Percentiles rank a stretch among this genome's conserved stretches.
phyloP scores from a whole-genome alignment of 2,797 vertebrate genomes.

The Botia almorhae region DNA sequence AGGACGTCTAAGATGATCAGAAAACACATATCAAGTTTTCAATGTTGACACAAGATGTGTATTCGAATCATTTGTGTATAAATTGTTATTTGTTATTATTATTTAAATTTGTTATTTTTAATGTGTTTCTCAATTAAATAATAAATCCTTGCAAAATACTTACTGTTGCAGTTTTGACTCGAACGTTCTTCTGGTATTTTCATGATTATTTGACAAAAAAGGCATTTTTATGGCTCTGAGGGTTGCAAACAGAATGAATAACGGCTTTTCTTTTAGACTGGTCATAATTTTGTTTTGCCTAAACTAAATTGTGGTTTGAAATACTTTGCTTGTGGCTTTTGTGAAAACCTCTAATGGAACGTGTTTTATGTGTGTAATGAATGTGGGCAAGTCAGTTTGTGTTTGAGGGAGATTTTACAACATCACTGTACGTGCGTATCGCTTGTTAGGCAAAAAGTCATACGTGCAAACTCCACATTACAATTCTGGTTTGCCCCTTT shows the following conservation, averaged over 20 bases:
- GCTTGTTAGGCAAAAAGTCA: conserved; percentile 37
- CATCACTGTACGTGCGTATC: conserved; percentile 24
- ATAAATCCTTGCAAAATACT: background rate
- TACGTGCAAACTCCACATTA: conserved; percentile 38
- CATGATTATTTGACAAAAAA: background rate
- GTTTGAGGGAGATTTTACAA: conserved; percentile 46
- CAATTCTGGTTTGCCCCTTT: background rate
- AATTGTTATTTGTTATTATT: no score
- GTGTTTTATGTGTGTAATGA: conserved; percentile 21
- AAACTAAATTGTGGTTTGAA: conserved; percentile 36
- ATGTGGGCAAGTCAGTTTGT: conserved; percentile 35
- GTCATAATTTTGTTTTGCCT: background rate
- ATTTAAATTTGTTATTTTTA: no score
- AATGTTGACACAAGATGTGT: background rate
- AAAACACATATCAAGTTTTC: background rate
- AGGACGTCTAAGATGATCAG: background rate
- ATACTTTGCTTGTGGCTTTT: conserved; percentile 32
- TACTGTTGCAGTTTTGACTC: background rate
- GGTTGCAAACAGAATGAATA: conserved; percentile 11
- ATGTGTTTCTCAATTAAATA: background rate
- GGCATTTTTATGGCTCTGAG: background rate
- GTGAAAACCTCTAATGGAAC: conserved; percentile 11
- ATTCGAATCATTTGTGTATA: background rate
- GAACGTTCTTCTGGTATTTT: background rate
- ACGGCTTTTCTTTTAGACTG: background rate